A percentile compares a stretch with the other conserved stretches of the same genome.
Evolutionary conservation across 2,888 invertebrate genomes (phyloP).

Genomic region (Drosophila quinaria): DNA sequence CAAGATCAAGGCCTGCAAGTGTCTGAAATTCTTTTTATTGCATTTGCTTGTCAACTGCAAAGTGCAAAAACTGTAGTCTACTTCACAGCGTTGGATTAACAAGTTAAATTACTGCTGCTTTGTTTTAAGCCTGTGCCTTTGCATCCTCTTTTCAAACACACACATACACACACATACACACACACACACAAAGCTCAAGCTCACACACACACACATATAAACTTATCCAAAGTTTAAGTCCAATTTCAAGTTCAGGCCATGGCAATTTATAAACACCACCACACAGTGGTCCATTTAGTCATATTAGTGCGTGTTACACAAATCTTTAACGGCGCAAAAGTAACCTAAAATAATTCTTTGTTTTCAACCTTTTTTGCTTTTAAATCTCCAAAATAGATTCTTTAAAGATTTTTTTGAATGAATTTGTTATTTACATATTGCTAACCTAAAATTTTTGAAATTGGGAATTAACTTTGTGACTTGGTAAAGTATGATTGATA

Average conservation of each 20-base stretch:
- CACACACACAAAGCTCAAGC: not conserved
- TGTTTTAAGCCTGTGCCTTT: constrained; percentile 9
- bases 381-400: too few species aligned
- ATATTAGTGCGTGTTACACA: not conserved
- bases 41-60: constrained; percentile 48
- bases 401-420: too few species aligned
- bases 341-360: too few species aligned
- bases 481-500: too few species aligned
- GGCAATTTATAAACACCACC: constrained; percentile 45
- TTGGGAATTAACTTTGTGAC: too few species aligned
- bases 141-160: not conserved
- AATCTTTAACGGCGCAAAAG: too few species aligned
- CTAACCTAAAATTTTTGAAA: too few species aligned
- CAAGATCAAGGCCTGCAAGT: constrained; percentile 69
- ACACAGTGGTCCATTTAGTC: constrained; percentile 5
- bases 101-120: constrained; percentile 53
- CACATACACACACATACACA: not conserved
- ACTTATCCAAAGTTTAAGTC: constrained; percentile 37
- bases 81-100: constrained; percentile 52
- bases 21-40: constrained; percentile 53
- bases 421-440: too few species aligned
- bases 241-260: constrained; percentile 47
- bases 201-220: constrained; percentile 2
- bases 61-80: constrained; percentile 40
- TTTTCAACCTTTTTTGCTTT: too few species aligned